These are phyloP conservation scores for Oncorhynchus masou DNA, from an alignment of 2,113 vertebrate species.

Conservation along the genomic window DNA sequence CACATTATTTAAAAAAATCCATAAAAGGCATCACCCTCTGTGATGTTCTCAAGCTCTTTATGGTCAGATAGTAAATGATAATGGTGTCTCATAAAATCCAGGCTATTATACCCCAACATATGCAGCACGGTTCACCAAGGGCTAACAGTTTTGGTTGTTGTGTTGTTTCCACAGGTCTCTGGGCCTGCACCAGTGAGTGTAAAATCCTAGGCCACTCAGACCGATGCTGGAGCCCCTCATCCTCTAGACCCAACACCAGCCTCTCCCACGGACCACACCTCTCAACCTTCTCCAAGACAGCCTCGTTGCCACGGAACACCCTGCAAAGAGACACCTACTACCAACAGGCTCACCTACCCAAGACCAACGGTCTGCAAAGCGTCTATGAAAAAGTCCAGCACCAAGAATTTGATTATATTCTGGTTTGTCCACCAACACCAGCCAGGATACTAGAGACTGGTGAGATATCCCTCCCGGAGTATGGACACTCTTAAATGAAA, in stretches of 20 bases:
- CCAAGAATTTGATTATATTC: slow-evolving; percentile 87
- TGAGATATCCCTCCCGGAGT: slow-evolving; percentile 86
- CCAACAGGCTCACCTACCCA: slow-evolving; percentile 81
- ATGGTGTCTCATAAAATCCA: background rate
- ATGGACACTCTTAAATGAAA: slow-evolving; percentile 77
- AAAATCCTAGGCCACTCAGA: slow-evolving; percentile 95
- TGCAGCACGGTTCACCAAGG: background rate
- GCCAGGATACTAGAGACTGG: slow-evolving; percentile 88
- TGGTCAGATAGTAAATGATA: background rate
- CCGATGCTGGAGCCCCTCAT: slow-evolving; percentile 96
- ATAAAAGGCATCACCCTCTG: background rate
- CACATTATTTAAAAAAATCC: background rate
- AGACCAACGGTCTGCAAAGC: slow-evolving; percentile 87
- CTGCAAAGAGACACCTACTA: slow-evolving; percentile 87
- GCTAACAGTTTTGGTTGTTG: slow-evolving; percentile 13
- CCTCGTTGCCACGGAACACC: slow-evolving; percentile 85
- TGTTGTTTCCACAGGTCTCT: slow-evolving; percentile 78
- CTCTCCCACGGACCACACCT: slow-evolving; percentile 70
- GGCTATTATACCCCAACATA: background rate
- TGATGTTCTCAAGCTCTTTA: background rate
- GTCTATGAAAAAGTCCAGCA: slow-evolving; percentile 92
- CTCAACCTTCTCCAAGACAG: slow-evolving; percentile 91
- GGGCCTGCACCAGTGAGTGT: slow-evolving; percentile 95
- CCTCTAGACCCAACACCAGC: slow-evolving; percentile 75
- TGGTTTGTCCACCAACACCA: slow-evolving; percentile 85